Conservation (phyloP, 2,113 vertebrate species). For the Cichladusa arquata region DNA sequence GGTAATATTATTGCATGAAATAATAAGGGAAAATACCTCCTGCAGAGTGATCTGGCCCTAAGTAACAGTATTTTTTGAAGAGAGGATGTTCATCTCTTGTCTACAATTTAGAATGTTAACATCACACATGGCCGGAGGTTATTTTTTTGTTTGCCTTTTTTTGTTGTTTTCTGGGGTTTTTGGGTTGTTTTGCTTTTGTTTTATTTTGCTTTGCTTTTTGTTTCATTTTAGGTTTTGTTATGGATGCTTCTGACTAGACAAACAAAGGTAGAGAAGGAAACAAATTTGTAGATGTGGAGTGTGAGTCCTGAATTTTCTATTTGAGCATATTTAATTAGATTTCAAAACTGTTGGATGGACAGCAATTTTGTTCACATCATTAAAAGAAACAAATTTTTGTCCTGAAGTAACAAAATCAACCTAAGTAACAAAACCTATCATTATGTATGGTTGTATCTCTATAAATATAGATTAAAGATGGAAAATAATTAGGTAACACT, state of each 20-base stretch:
- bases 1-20: not conserved
- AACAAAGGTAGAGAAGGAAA: not conserved
- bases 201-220: not conserved
- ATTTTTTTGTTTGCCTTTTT: accelerated
- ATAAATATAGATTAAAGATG: not conserved
- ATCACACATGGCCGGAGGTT: not conserved
- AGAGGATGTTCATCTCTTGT: not conserved
- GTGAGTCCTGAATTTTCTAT: not conserved
- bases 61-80: not conserved
- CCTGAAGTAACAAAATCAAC: not conserved
- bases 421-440: not conserved
- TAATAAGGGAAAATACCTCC: not conserved
- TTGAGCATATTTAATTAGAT: not conserved
- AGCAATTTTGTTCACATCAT: not conserved
- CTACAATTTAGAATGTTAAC: not conserved
- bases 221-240: not conserved
- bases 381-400: not conserved
- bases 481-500: not conserved
- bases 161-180: not conserved
- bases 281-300: not conserved
- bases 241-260: not conserved
- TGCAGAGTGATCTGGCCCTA: not conserved
- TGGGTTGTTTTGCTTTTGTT: not conserved
- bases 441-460: not conserved
- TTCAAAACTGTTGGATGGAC: not conserved